Base-by-base conservation (phyloP, 1,140 invertebrate genomes). In the Cylas formicarius region DNA sequence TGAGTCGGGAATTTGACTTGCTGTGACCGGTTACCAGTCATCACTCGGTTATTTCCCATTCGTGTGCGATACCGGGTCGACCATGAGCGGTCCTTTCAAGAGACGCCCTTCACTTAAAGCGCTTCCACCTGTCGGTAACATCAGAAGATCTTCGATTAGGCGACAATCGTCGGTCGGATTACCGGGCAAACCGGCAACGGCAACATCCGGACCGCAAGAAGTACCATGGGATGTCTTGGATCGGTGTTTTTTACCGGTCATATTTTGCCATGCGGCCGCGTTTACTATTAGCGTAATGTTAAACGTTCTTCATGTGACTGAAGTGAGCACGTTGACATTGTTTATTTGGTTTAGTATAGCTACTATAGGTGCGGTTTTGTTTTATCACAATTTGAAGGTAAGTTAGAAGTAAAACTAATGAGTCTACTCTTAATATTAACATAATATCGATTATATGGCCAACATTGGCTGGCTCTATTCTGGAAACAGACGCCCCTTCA, bases 331-430 rank as follows among this genome's bases (percentile, higher is more conserved):
- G 40, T 81, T 85, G 57, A 77, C 81, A 2, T 69, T 87, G 1
- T 87, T 86, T 63, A 70, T 85, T 10, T 76, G 81, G 68, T 81
- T 85, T 53, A 67, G 82, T 16, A 67, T 79, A 27, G 73, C 78
- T 28, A 81, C 80, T 17, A 70, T 82, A 39, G 80, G 80, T 7
- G 76, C 76, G 1, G 78, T 85, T 2, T 72, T 84, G 60, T 86
- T 85, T 65, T 87, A 85, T 61, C 83, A 86, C 57, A 86, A 85
- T 63, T 70, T 87, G 26, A 83, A 85, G 78, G 84, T 86, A 69
- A 75, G 48, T 51, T 23, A 7, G 14, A 16, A 26, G 10, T 16
- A 16, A n/a, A 11, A 14, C 17, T 4, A 34, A 18, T 6, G 8
- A 7, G 7, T 6, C 11, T 32, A 8, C 5, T 8, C 13, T 32